Percentiles rank a stretch among this genome's conserved stretches.
These are phyloP conservation scores for Drosophila biarmipes DNA, from an alignment of 1,140 invertebrate genomes.

Conservation along the genomic window DNA sequence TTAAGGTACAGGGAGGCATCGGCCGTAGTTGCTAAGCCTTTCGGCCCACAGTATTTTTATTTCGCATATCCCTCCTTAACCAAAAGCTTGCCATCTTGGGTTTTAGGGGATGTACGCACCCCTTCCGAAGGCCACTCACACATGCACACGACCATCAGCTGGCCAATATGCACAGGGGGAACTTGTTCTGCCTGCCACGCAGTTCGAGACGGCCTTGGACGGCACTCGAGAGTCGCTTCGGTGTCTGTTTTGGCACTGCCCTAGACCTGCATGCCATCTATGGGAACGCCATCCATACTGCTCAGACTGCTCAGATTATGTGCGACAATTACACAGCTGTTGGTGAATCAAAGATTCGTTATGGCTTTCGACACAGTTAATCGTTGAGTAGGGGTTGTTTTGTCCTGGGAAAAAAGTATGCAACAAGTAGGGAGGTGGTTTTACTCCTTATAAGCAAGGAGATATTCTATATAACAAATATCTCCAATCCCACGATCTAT, in stretches of 20 bases:
- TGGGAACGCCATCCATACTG: constrained; percentile 10
- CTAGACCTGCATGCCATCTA: constrained; percentile 11
- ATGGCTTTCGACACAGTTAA: not conserved
- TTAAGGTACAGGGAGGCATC: too few species aligned
- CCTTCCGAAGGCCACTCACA: constrained; percentile 13
- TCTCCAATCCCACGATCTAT: too few species aligned
- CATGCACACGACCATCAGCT: constrained; percentile 8
- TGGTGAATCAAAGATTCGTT: not conserved
- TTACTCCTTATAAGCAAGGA: too few species aligned
- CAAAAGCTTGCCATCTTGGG: constrained; percentile 45
- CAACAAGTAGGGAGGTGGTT: not conserved
- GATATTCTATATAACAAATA: too few species aligned
- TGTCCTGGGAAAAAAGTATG: not conserved
- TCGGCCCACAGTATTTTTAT: not conserved
- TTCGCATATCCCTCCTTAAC: constrained; percentile 3
- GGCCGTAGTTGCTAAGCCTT: too few species aligned
- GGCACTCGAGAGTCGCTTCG: constrained; percentile 38
- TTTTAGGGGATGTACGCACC: constrained; percentile 59
- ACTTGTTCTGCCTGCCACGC: constrained; percentile 55
- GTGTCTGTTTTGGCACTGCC: constrained; percentile 29
- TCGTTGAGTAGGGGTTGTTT: not conserved
- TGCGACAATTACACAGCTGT: not conserved
- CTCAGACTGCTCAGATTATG: too few species aligned
- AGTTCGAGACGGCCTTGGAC: constrained; percentile 55
- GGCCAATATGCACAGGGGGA: constrained; percentile 28